A percentile compares a stretch with the other conserved stretches of the same genome.
phyloP scores from a whole-genome alignment of 2,797 vertebrate genomes.

The Gambusia yucatana region DNA sequence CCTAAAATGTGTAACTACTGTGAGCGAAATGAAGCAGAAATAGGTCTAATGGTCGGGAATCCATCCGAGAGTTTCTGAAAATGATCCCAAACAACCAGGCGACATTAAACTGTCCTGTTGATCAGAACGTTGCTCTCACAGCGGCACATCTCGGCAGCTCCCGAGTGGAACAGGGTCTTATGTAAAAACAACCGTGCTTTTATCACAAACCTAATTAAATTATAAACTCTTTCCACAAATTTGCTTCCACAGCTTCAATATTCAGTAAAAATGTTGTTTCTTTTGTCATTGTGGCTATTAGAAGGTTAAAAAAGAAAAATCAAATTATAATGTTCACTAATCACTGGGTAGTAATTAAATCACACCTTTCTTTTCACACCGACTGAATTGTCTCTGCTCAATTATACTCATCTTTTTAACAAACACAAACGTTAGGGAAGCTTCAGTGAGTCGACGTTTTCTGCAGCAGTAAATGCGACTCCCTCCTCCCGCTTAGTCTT shows the following conservation, averaged over 20 bases:
- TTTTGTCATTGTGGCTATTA: slow-evolving; percentile 5
- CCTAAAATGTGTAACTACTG: background rate
- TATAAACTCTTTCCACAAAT: background rate
- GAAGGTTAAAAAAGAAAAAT: slow-evolving; percentile 11
- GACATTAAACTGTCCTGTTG: background rate
- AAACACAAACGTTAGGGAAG: slow-evolving; percentile 16
- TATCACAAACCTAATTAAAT: background rate
- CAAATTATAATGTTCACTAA: slow-evolving; percentile 14
- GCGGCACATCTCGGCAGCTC: background rate
- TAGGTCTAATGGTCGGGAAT: background rate
- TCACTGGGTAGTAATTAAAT: slow-evolving; percentile 20
- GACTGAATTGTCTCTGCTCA: background rate
- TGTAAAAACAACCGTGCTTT: background rate
- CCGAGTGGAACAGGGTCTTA: background rate
- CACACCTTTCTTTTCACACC: slow-evolving; percentile 1
- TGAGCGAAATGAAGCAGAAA: background rate
- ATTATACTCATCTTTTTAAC: slow-evolving; percentile 6
- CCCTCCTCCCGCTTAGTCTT: slow-evolving; percentile 34
- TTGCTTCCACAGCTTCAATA: background rate
- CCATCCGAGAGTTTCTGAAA: background rate
- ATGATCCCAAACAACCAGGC: background rate
- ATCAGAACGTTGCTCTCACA: background rate
- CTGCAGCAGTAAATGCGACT: slow-evolving; percentile 29
- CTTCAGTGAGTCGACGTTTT: slow-evolving; percentile 9
- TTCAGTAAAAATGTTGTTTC: slow-evolving; percentile 1